A percentile compares a stretch with the other conserved stretches of the same genome.
Evolutionary conservation across 2,113 vertebrate genomes (phyloP).

Genomic region (Bombycilla garrulus): DNA sequence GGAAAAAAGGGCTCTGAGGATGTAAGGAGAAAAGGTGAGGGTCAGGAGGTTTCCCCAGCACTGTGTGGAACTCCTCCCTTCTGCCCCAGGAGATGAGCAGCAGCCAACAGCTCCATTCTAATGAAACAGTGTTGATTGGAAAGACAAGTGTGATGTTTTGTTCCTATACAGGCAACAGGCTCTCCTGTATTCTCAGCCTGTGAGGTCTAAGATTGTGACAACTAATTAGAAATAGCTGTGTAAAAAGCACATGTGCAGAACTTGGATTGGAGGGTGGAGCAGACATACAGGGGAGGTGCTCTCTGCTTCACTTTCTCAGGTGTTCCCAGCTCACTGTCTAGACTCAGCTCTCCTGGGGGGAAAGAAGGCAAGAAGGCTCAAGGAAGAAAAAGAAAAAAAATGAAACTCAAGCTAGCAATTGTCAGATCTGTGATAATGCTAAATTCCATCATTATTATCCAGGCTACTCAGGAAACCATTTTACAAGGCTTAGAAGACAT

Average conservation of each 20-base stretch:
- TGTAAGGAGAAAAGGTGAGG: neutral
- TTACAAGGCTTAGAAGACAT: slow-evolving; percentile 43
- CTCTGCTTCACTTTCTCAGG: neutral
- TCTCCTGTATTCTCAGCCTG: neutral
- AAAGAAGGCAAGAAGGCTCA: neutral
- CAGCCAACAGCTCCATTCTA: neutral
- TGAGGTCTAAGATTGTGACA: neutral
- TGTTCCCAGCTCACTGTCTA: slow-evolving; percentile 13
- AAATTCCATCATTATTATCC: slow-evolving; percentile 4
- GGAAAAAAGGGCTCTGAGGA: neutral
- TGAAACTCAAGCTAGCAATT: neutral
- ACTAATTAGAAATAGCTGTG: neutral
- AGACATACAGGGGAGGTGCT: neutral
- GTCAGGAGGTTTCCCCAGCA: neutral
- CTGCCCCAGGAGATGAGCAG: neutral
- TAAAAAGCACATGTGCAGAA: neutral
- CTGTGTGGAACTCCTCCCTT: neutral
- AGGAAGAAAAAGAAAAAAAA: neutral
- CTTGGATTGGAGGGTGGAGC: neutral
- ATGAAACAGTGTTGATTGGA: neutral
- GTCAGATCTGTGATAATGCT: slow-evolving; percentile 31
- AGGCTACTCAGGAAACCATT: slow-evolving; percentile 41
- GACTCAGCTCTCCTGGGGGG: neutral
- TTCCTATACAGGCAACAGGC: neutral
- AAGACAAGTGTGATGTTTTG: neutral